These are phyloP conservation scores for Hippocampus comes DNA, from an alignment of 2,113 vertebrate genomes.

Conservation along the genomic window DNA sequence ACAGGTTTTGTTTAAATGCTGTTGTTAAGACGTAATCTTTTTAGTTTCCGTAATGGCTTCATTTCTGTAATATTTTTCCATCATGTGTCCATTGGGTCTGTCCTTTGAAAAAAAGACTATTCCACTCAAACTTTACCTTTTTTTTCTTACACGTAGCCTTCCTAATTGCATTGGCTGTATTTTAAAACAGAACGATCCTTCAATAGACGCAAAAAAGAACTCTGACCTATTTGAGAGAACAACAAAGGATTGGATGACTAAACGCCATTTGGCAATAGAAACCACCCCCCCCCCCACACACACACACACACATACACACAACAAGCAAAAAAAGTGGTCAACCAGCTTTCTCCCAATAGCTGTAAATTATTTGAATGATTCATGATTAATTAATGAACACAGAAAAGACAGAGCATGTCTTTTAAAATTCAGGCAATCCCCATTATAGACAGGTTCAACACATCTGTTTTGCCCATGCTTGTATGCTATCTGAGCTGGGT, in stretches of 20 bases:
- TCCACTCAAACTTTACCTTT: slow-evolving; percentile 10
- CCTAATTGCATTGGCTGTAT: slow-evolving; percentile 20
- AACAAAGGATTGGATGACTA: slow-evolving; percentile 35
- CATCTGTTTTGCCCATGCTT: neutral
- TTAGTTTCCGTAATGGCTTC: neutral
- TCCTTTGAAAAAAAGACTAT: slow-evolving; percentile 13
- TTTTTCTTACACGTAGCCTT: slow-evolving; percentile 4
- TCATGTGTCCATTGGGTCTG: neutral
- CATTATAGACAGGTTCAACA: slow-evolving; percentile 25
- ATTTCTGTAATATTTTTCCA: neutral
- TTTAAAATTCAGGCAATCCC: slow-evolving; percentile 6
- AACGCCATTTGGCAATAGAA: slow-evolving; percentile 49
- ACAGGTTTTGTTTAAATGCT: neutral
- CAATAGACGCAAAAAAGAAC: slow-evolving; percentile 22
- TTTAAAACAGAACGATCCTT: slow-evolving; percentile 29
- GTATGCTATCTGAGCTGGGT: slow-evolving; percentile 7
- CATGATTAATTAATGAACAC: neutral
- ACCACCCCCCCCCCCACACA: too few relatives aligned
- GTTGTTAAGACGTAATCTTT: neutral
- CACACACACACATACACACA: neutral
- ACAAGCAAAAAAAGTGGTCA: slow-evolving; percentile 50
- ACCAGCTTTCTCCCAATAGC: slow-evolving; percentile 53
- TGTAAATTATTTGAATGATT: slow-evolving; percentile 34
- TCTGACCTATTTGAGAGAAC: slow-evolving; percentile 21
- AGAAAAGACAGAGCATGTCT: neutral